phyloP scores from a whole-genome alignment of 2,888 invertebrate species.

The Papilio elwesi region DNA sequence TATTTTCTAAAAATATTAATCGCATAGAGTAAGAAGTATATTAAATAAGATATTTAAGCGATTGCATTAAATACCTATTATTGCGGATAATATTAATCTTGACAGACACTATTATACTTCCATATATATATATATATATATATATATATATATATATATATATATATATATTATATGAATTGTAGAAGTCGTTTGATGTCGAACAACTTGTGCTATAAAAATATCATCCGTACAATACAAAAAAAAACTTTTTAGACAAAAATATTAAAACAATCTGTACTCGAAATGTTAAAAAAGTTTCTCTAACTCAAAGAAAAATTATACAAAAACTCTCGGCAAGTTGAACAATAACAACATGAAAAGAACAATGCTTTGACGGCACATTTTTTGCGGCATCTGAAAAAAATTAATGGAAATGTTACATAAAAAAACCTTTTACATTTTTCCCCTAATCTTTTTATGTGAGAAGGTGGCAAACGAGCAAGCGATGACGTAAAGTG shows the following conservation, averaged over 20 bases:
- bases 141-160: too few relatives aligned
- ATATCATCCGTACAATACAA: not conserved
- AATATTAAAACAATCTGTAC: constrained; percentile 1
- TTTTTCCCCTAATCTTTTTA: not conserved
- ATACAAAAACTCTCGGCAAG: constrained; percentile 18
- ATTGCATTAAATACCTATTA: too few relatives aligned
- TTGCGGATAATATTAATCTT: too few relatives aligned
- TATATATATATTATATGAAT: not conserved
- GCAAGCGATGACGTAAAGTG: too few relatives aligned
- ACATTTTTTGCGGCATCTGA: not conserved
- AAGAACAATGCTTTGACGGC: constrained; percentile 9
- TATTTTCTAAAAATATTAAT: too few relatives aligned
- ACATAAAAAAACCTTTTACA: not conserved
- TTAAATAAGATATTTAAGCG: too few relatives aligned
- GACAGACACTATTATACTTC: too few relatives aligned
- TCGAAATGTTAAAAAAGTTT: constrained; percentile 11
- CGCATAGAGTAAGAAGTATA: too few relatives aligned
- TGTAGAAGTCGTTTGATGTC: not conserved
- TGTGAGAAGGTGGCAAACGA: too few relatives aligned
- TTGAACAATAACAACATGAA: constrained; percentile 20
- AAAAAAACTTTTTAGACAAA: constrained; percentile 2
- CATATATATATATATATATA: too few relatives aligned
- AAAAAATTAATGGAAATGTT: constrained; percentile 7
- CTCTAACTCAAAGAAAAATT: constrained; percentile 15
- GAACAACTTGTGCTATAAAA: constrained; percentile 1